A percentile compares a stretch with the other conserved stretches of the same genome.
Evolutionary conservation across 2,888 invertebrate genomes (phyloP).

Genomic region (Epinotia ramella): DNA sequence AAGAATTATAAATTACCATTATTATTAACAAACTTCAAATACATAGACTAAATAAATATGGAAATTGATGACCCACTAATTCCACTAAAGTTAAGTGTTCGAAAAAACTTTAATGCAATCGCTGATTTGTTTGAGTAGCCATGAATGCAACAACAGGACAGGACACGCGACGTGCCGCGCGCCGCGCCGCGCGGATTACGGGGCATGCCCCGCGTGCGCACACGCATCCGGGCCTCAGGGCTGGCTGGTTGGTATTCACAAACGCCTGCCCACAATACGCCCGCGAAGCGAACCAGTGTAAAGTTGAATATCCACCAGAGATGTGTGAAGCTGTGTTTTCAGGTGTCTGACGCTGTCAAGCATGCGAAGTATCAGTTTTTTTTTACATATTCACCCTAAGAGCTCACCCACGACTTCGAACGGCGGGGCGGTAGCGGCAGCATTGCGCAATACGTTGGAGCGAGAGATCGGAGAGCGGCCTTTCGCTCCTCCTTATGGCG

Average conservation of each 20-base stretch:
- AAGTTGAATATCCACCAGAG: background rate
- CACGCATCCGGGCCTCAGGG: slow-evolving; percentile 2
- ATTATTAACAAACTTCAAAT: background rate
- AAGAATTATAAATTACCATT: too few relatives aligned
- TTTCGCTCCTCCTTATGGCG: too few relatives aligned
- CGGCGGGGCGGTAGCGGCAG: too few relatives aligned
- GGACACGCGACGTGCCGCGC: slow-evolving; percentile 27
- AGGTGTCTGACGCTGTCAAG: too few relatives aligned
- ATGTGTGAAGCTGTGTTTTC: too few relatives aligned
- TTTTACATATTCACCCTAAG: too few relatives aligned
- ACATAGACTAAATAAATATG: background rate
- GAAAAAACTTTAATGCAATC: slow-evolving; percentile 9
- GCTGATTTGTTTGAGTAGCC: slow-evolving; percentile 26
- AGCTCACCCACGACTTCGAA: too few relatives aligned
- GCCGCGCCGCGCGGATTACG: slow-evolving; percentile 34
- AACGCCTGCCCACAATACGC: background rate
- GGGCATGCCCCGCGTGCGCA: slow-evolving; percentile 25
- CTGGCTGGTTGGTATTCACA: background rate
- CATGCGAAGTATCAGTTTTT: too few relatives aligned
- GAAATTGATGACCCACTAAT: background rate
- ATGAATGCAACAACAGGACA: slow-evolving; percentile 27
- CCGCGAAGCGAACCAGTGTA: background rate
- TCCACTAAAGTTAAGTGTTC: background rate
- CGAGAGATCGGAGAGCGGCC: too few relatives aligned
- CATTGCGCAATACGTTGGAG: too few relatives aligned